Conservation (phyloP, 2,888 invertebrate genomes). For the Eupithecia tripunctaria region DNA sequence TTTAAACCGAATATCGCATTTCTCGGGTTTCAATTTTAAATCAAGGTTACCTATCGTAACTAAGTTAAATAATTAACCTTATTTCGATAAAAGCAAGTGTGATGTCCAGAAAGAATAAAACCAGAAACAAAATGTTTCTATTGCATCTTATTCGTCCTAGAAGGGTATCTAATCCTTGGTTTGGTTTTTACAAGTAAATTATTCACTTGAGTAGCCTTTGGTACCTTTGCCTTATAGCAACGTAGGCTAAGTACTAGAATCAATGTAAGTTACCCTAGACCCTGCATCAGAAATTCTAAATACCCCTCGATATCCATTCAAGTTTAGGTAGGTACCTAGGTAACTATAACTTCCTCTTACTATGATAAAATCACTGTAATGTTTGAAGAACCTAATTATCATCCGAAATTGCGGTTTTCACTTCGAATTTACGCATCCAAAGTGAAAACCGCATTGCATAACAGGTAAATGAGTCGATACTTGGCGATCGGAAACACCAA, state of each 20-base stretch:
- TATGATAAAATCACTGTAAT: background rate
- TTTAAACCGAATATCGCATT: too few relatives aligned
- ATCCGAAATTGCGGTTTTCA: background rate
- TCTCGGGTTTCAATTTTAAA: too few relatives aligned
- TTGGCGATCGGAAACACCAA: background rate
- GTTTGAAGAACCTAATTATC: background rate
- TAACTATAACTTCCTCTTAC: background rate
- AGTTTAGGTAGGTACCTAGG: too few relatives aligned
- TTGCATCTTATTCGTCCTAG: background rate
- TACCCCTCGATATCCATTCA: too few relatives aligned
- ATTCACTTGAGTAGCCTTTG: background rate
- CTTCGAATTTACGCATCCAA: background rate
- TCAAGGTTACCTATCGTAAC: too few relatives aligned
- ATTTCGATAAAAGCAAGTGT: too few relatives aligned
- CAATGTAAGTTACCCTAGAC: too few relatives aligned
- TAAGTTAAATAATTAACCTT: too few relatives aligned
- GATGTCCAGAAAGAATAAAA: too few relatives aligned
- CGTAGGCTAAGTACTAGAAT: too few relatives aligned
- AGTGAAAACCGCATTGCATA: background rate
- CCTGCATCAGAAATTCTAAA: too few relatives aligned
- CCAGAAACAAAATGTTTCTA: background rate
- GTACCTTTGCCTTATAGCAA: background rate
- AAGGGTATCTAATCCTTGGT: background rate
- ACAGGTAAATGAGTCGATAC: background rate
- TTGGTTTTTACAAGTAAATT: background rate